Evolutionary conservation across 2,888 invertebrate genomes (phyloP).

Genomic region (Euzetes globulus): DNA sequence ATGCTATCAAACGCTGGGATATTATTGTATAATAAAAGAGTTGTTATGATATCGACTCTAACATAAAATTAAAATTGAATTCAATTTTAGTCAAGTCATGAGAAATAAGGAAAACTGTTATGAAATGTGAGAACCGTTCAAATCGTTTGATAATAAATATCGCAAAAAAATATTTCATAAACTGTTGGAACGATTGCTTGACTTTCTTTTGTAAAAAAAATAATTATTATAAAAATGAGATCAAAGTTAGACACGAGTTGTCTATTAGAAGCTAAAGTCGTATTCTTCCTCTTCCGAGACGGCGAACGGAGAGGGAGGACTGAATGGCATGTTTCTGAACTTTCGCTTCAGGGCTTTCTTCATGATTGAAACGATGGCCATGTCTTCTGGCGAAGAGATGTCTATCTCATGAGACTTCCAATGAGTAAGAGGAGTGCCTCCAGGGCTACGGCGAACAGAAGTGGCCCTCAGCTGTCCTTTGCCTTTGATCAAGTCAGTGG

Average conservation of each 20-base stretch:
- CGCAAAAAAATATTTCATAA: background rate
- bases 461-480: background rate
- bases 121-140: background rate
- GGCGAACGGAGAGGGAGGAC: slow-evolving; percentile 3
- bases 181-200: background rate
- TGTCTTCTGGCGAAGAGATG: slow-evolving; percentile 12
- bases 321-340: background rate
- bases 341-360: slow-evolving; percentile 4
- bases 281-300: background rate
- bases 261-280: slow-evolving; percentile 6
- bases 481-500: background rate
- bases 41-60: background rate
- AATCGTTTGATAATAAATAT: background rate
- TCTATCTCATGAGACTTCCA: background rate
- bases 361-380: background rate
- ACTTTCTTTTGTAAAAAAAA: background rate
- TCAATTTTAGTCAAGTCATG: background rate
- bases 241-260: background rate
- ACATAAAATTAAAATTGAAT: background rate
- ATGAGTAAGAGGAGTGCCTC: slow-evolving; percentile 24
- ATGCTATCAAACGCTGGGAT: background rate
- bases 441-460: slow-evolving; percentile 5
- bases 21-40: background rate
- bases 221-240: background rate
- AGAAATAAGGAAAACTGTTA: background rate